Base-by-base conservation (phyloP, 2,797 vertebrate species). In the Clarias pachynema region DNA sequence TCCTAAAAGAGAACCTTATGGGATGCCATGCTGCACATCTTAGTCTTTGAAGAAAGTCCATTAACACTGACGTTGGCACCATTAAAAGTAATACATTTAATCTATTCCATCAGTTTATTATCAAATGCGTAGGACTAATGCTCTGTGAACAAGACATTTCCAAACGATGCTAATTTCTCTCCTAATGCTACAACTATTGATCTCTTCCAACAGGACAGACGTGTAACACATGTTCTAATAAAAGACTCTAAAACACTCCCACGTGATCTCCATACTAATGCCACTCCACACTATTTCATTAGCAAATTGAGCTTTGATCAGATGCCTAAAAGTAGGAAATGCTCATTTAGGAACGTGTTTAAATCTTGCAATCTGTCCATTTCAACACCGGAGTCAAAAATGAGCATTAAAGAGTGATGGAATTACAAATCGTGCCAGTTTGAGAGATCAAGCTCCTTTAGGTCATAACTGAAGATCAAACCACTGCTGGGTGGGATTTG, bases 381-480 rank as follows among this genome's bases (percentile, higher is more conserved):
- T 40, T 20, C 5, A 53, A 49, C 26, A 62, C 79, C 10, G 0
- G 15, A 59, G 84, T 79, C 22, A 7, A 83, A 49, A 85, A 72
- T 22, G 31, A 34, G 79, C 73, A 81, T 74, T 66, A 69, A 84
- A 85, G 66, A 74, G 65, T 56, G 59, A 87, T 73, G 60, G 87
- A 84, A 78, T 62, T 86, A 84, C 59, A 78, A 62, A 82, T 59
- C 37, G 26, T 72, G 1, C 0, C 20, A 15, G 72, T 10, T 29
- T 34, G 57, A 73, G 15, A 81, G 56, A 82, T 70, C 34, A 86
- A 82, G 16, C 31, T 68, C 26, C 37, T 80, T 85, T 56, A 83
- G 83, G 62, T 77, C 62, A 40, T 29, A 62, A 62, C 59, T 83
- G 53, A 83, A 85, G 81, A 87, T 84, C 57, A 89, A 74, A 87